These are phyloP conservation scores for Apodemia mormo DNA, from an alignment of 2,888 invertebrate genomes.

Conservation along the genomic window DNA sequence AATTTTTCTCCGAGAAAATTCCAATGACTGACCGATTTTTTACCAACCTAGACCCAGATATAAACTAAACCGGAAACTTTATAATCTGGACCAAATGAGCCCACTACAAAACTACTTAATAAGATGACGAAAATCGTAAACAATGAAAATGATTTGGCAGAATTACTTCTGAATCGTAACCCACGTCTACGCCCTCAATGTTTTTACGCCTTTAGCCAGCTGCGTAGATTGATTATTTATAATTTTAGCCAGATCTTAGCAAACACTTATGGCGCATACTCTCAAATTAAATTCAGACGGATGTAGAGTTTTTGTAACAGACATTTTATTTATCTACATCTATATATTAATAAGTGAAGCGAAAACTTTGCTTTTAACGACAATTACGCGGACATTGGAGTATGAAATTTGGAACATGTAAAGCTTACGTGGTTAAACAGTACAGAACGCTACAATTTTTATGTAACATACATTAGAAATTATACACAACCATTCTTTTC, in stretches of 20 bases:
- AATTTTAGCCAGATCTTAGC: slow-evolving; percentile 5
- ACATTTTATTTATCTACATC: too few relatives aligned
- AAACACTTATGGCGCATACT: background rate
- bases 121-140: background rate
- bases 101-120: background rate
- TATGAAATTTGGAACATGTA: too few relatives aligned
- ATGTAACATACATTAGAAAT: too few relatives aligned
- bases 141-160: background rate
- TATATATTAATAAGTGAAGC: too few relatives aligned
- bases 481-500: too few relatives aligned
- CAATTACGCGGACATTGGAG: too few relatives aligned
- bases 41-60: background rate
- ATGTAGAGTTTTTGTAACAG: background rate
- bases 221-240: slow-evolving; percentile 11
- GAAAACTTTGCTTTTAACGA: too few relatives aligned
- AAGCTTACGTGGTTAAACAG: too few relatives aligned
- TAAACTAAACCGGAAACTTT: background rate
- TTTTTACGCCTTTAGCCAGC: background rate
- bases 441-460: too few relatives aligned
- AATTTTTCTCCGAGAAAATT: too few relatives aligned
- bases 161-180: slow-evolving; percentile 7
- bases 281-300: background rate
- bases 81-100: background rate
- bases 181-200: slow-evolving; percentile 1
- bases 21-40: background rate